Conservation (phyloP, 2,797 vertebrate genomes). For the Oryzias sinensis region DNA sequence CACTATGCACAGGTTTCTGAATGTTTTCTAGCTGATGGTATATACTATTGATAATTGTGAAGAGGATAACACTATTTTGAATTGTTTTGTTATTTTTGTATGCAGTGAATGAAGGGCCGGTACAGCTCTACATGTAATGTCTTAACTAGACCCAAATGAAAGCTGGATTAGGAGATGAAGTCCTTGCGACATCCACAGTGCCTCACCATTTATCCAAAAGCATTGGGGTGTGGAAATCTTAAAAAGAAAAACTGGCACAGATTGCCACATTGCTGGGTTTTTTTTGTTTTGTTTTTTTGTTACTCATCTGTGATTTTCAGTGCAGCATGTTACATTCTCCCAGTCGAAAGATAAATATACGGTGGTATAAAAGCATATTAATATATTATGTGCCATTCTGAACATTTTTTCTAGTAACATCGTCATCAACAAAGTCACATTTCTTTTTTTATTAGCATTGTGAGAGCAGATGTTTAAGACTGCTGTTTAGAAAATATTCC, state of each 20-base stretch:
- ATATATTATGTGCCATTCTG: constrained; percentile 39
- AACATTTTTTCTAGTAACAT: constrained; percentile 12
- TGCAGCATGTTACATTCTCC: constrained; percentile 26
- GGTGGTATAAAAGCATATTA: constrained; percentile 13
- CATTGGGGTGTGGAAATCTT: constrained; percentile 40
- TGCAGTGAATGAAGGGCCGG: constrained; percentile 61
- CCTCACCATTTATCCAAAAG: constrained; percentile 66
- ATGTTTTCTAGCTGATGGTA: constrained; percentile 48
- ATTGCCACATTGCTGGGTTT: constrained; percentile 59
- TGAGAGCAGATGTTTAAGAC: neutral
- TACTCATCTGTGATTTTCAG: constrained; percentile 28
- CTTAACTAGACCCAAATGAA: constrained; percentile 51
- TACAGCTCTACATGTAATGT: constrained; percentile 54
- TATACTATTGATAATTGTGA: constrained; percentile 48
- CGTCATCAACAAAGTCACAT: constrained; percentile 9
- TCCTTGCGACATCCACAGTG: constrained; percentile 69
- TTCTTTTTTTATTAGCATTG: neutral
- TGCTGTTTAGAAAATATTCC: too few species aligned
- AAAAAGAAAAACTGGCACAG: constrained; percentile 26
- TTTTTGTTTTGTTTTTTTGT: neutral
- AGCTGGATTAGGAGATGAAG: constrained; percentile 29
- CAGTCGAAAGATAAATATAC: constrained; percentile 24
- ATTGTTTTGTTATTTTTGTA: constrained; percentile 66
- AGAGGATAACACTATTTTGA: constrained; percentile 73
- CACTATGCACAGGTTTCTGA: constrained; percentile 62